phyloP scores from a whole-genome alignment of 2,113 vertebrate genomes.

The Actenoides hombroni region DNA sequence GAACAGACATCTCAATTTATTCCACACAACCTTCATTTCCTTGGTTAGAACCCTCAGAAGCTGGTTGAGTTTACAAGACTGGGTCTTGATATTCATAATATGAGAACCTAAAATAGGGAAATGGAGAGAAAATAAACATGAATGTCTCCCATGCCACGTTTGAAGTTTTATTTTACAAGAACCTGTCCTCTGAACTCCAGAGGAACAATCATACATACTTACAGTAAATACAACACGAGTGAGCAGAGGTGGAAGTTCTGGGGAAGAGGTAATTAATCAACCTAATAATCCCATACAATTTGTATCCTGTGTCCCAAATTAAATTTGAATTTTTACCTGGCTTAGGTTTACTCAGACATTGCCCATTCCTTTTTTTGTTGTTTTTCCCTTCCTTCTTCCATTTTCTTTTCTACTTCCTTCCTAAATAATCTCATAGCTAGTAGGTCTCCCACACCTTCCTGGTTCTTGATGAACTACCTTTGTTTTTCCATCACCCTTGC shows the following conservation, averaged over 20 bases:
- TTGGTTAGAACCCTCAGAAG: not conserved
- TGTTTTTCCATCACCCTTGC: not conserved
- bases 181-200: not conserved
- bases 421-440: not conserved
- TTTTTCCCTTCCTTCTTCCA: not conserved
- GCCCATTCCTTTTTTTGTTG: accelerated
- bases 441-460: not conserved
- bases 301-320: not conserved
- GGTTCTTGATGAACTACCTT: not conserved
- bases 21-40: not conserved
- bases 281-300: not conserved
- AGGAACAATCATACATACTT: not conserved
- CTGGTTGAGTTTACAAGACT: not conserved
- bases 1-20: not conserved
- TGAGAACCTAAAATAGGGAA: not conserved
- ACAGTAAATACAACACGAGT: not conserved
- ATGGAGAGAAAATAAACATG: not conserved
- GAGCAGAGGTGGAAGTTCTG: not conserved
- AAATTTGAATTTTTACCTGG: not conserved
- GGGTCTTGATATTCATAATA: not conserved
- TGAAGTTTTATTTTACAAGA: not conserved
- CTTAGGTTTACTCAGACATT: not conserved
- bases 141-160: not conserved
- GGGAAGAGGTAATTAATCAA: not conserved
- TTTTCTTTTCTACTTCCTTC: not conserved